Evolutionary conservation across 1,140 invertebrate genomes (phyloP).

Genomic region (Daktulosphaira vitifoliae): DNA sequence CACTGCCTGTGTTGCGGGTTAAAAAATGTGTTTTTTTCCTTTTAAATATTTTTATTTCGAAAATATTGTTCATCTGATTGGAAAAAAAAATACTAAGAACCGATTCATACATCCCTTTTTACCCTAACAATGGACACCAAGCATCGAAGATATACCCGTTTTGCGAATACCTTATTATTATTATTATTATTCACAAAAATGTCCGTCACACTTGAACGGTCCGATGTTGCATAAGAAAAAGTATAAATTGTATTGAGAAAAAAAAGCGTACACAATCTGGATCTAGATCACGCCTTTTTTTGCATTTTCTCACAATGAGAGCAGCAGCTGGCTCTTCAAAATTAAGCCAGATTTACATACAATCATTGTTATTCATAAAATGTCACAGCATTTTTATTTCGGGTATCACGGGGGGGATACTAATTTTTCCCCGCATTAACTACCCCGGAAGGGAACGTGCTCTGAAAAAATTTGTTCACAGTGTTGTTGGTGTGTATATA

Average conservation of each 20-base stretch:
- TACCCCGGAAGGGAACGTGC: background rate
- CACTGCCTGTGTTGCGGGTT: background rate
- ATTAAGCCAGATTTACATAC: conserved; percentile 33
- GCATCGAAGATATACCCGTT: conserved; percentile 14
- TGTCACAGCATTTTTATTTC: conserved; percentile 18
- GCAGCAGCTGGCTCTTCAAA: conserved; percentile 29
- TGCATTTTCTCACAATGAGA: conserved; percentile 20
- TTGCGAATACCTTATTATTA: conserved; percentile 31
- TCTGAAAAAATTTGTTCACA: conserved; percentile 7
- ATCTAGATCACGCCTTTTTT: conserved; percentile 32
- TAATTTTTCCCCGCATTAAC: conserved; percentile 4
- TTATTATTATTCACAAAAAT: conserved; percentile 31
- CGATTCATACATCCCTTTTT: conserved; percentile 28
- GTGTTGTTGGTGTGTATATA: too few species aligned
- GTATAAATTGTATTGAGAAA: background rate
- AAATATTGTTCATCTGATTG: conserved; percentile 32
- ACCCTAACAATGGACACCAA: conserved; percentile 11
- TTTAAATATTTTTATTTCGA: conserved; percentile 26
- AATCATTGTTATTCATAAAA: conserved; percentile 30
- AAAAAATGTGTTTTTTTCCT: conserved; percentile 31
- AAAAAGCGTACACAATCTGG: conserved; percentile 14
- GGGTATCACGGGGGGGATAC: background rate
- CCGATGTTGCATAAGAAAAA: conserved; percentile 9
- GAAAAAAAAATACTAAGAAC: conserved; percentile 25
- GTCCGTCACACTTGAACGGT: conserved; percentile 31